Evolutionary conservation across 2,888 invertebrate species (phyloP).

Genomic region (Archips crataeganus): DNA sequence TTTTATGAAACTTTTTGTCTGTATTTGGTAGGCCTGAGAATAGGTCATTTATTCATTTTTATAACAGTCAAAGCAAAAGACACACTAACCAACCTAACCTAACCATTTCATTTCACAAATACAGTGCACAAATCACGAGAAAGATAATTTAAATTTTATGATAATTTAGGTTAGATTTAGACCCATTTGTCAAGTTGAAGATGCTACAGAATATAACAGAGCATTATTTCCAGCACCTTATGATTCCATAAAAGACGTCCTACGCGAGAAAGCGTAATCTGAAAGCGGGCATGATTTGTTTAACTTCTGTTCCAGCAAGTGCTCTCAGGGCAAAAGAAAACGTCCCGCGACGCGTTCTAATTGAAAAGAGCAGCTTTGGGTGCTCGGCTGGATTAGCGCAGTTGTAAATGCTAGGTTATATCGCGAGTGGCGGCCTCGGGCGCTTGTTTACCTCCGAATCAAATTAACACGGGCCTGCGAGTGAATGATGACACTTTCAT

Average conservation of each 20-base stretch:
- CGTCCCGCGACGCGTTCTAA: constrained; percentile 16
- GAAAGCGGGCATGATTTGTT: constrained; percentile 29
- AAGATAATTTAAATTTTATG: neutral
- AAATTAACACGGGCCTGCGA: constrained; percentile 16
- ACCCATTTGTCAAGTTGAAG: neutral
- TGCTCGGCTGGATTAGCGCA: constrained; percentile 15
- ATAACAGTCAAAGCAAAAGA: no score
- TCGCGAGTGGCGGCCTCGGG: neutral
- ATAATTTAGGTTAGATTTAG: no score
- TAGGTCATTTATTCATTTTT: no score
- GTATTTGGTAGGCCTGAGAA: no score
- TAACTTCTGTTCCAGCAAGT: constrained; percentile 25
- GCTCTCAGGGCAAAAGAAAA: constrained; percentile 18
- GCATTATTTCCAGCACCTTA: constrained; percentile 19
- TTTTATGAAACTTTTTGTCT: no score
- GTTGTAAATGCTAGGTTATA: constrained; percentile 10
- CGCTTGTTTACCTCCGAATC: constrained; percentile 13
- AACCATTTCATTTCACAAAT: no score
- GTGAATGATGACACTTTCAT: constrained; percentile 25
- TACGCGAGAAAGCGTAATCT: constrained; percentile 15
- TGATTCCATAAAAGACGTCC: constrained; percentile 24
- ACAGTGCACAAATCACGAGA: no score
- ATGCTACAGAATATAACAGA: neutral
- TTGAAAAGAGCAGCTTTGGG: constrained; percentile 29
- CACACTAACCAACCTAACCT: no score